Evolutionary conservation across 2,797 vertebrate genomes (phyloP).

Genomic region (Pachyuromys duprasi): DNA sequence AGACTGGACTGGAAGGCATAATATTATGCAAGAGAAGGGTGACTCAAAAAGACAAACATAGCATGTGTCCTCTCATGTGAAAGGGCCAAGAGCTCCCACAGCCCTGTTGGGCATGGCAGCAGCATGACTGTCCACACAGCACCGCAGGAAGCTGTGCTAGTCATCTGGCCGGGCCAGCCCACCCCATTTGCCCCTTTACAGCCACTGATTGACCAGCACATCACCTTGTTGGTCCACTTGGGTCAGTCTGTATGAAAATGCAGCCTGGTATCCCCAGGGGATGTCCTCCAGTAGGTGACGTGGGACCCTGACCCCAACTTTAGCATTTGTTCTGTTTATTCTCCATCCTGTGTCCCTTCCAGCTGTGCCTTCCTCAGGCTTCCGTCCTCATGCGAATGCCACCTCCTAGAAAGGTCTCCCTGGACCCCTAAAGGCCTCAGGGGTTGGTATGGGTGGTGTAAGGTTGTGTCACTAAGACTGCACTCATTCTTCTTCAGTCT

Average conservation of each 20-base stretch:
- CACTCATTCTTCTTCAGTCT: not conserved
- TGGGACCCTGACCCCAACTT: too few species aligned
- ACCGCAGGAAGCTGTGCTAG: not conserved
- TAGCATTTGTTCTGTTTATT: accelerated
- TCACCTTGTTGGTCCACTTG: too few species aligned
- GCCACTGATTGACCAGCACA: too few species aligned
- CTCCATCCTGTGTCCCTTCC: too few species aligned
- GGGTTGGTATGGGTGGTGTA: accelerated
- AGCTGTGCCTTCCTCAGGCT: too few species aligned
- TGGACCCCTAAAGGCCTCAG: not conserved
- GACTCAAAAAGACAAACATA: not conserved
- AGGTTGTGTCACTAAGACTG: too few species aligned
- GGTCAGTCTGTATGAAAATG: too few species aligned
- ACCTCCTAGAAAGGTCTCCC: not conserved
- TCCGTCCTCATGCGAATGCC: not conserved
- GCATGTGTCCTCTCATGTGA: too few species aligned
- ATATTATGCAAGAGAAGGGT: not conserved
- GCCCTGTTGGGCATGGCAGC: not conserved
- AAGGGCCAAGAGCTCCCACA: not conserved
- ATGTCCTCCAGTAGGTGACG: not conserved
- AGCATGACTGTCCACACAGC: too few species aligned
- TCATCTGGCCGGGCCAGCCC: not conserved
- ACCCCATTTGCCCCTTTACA: too few species aligned
- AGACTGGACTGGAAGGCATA: not conserved
- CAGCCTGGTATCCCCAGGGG: not conserved